Evolutionary conservation across 2,888 invertebrate species (phyloP).

Genomic region (Platynereis dumerilii): DNA sequence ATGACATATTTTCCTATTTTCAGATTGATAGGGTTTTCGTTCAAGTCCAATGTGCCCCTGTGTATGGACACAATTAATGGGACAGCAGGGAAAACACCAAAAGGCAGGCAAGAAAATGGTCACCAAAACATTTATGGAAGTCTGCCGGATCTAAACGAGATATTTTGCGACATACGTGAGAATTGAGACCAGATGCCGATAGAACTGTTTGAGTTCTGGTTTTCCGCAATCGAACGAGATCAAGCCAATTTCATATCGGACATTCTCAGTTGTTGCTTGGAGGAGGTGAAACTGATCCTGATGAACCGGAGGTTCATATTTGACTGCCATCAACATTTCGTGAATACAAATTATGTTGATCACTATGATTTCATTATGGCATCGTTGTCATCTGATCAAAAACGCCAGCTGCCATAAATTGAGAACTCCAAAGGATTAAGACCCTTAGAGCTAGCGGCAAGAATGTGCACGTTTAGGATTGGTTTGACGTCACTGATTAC

Average conservation of each 20-base stretch:
- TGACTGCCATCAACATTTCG: constrained; percentile 9
- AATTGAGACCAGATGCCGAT: constrained; percentile 22
- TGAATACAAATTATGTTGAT: constrained; percentile 6
- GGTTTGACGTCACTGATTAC: constrained; percentile 33
- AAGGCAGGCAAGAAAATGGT: too few species aligned
- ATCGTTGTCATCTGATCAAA: background rate
- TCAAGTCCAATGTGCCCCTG: too few species aligned
- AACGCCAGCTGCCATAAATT: constrained; percentile 7
- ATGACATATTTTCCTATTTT: too few species aligned
- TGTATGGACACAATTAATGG: too few species aligned
- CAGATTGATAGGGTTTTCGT: too few species aligned
- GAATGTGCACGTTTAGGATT: constrained; percentile 21
- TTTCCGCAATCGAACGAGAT: constrained; percentile 17
- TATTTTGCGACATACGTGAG: background rate
- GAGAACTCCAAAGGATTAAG: constrained; percentile 24
- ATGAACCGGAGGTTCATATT: constrained; percentile 20
- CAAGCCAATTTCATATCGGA: background rate
- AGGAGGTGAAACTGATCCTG: constrained; percentile 9
- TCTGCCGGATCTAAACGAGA: too few species aligned
- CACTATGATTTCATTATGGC: constrained; percentile 15
- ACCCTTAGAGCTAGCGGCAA: constrained; percentile 25
- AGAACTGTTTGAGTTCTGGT: constrained; percentile 21
- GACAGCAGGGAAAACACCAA: too few species aligned
- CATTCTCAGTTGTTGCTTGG: background rate
- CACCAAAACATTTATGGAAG: too few species aligned